Base-by-base conservation (phyloP, 2,113 vertebrate genomes). In the Mionectes macconnelli region DNA sequence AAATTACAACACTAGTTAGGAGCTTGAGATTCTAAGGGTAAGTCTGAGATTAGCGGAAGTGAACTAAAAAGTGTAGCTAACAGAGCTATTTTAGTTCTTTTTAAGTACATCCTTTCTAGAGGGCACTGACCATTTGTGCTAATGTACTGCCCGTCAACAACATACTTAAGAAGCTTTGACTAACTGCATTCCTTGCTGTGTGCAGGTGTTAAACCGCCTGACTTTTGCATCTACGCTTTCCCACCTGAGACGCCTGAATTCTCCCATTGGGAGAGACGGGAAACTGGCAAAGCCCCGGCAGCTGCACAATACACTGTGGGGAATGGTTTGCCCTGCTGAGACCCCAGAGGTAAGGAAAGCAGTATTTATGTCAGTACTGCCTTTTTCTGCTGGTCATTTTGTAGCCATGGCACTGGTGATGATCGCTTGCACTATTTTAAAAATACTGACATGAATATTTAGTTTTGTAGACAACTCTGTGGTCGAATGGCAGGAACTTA, bases 271-370 rank as follows among this genome's bases (percentile, higher is more conserved):
- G 27, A 98, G 99, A 97, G 99, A 99, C 11, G 99, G 99, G 4
- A 99, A 99, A 81, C 98, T 99, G 84, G 99, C 99, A 12, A 99
- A 99, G 89, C 99, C 99, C n/a, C 95, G 99, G 45, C 99, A 99
- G 94, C 97, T 99, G 72, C 99, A 99, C 97, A 99, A 99, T 95
- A 99, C 99, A 0, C 91, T 99, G 84, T 99, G 99, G 99, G 99
- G 99, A 20, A 99, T 99, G 99, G 98, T 99, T 94, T 99, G 99
- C 93, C 99, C 99, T 33, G 99, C 99, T 8, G 99, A 99, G 98
- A 99, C 99, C 6, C 99, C 99, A 12, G 99, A 99, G 99, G 99
- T 99, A 98, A 96, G 30, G 19, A 90, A 64, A 76, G 28, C 28
- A 59, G 3, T 40, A 15, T 68, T 86, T 80, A 4, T 47, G 24